Base-by-base conservation (phyloP, 2,888 invertebrate species). In the Chironomus riparius region DNA sequence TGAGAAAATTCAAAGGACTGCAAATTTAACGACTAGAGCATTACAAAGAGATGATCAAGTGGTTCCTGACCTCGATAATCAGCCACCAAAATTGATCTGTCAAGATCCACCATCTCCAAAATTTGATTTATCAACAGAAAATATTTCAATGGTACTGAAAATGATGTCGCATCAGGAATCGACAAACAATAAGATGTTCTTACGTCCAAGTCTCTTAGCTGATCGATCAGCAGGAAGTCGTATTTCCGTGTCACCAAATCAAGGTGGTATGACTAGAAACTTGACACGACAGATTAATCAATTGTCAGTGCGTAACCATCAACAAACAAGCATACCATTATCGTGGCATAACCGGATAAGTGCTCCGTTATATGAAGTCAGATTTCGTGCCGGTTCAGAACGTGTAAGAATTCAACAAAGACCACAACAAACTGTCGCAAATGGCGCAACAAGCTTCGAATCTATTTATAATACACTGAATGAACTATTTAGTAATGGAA, bases 31-130 rank as follows among this genome's bases (percentile, higher is more conserved):
- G 1, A 56, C 68, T 0, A 18, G 15, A 18, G 50, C 71, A 24
- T 21, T 74, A 15, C 56, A 47, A 62, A 76, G 56, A 7, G 76
- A 77, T 50, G 78, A 78, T 62, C 78, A 78, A 76, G 81, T 83
- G n/a, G 85, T 85, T 70, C 85, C 85, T 62, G 83, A 83, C 77
- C 80, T 83, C 10, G 80, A 80, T 77, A 78, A 80, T 77, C 15
- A 47, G 15, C 48, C 62, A 56, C n/a, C 28, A 18, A 71, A 48
- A 28, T 13, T 68, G 48, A 72, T 50, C 28, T 50, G 74, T 15
- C 28, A 47, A 50, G 68, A 76, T 48, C 61, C 70, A 18, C 76
- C 50, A 2, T 48, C 48, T 1, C 76, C 76, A 6, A 68, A 69
- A 13, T 76, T 69, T 21, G 76, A 76, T n/a, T 7, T 56, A 2